Conservation (phyloP, 2,888 invertebrate species). For the Aplocera efformata region DNA sequence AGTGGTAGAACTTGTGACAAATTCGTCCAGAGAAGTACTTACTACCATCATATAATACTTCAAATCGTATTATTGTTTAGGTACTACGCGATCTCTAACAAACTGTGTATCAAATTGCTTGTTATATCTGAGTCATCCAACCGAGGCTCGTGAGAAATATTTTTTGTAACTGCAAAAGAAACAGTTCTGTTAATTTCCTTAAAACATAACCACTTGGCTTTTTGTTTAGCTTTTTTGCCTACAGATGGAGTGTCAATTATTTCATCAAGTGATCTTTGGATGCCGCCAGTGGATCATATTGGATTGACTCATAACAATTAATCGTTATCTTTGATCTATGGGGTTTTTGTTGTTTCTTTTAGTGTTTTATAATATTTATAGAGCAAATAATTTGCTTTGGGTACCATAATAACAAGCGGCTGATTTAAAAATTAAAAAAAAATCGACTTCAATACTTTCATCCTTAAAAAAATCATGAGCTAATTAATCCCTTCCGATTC, state of each 20-base stretch:
- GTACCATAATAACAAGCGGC: too few species aligned
- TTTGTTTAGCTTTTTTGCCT: conserved; percentile 47
- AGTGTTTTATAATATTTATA: conserved; percentile 6
- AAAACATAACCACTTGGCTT: conserved; percentile 40
- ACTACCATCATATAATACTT: too few species aligned
- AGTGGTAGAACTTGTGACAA: too few species aligned
- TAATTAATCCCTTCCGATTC: too few species aligned
- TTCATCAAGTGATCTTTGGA: conserved; percentile 48
- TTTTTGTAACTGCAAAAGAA: conserved; percentile 40
- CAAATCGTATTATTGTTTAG: too few species aligned
- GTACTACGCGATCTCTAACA: too few species aligned
- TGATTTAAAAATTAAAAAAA: too few species aligned
- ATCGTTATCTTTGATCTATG: conserved; percentile 33
- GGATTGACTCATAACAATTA: conserved; percentile 52
- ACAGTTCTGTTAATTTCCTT: conserved; percentile 37
- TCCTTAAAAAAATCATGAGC: too few species aligned
- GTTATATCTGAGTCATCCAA: conserved; percentile 11
- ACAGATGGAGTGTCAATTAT: conserved; percentile 65
- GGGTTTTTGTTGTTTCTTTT: conserved; percentile 7
- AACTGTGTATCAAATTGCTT: conserved; percentile 11
- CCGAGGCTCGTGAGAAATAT: conserved; percentile 39
- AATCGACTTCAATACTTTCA: too few species aligned
- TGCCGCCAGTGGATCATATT: conserved; percentile 23
- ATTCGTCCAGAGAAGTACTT: too few species aligned
- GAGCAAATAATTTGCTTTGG: too few species aligned